Percentiles rank a stretch among this genome's conserved stretches.
These are phyloP conservation scores for Chelonus insularis DNA, from an alignment of 1,140 invertebrate species.

Conservation along the genomic window DNA sequence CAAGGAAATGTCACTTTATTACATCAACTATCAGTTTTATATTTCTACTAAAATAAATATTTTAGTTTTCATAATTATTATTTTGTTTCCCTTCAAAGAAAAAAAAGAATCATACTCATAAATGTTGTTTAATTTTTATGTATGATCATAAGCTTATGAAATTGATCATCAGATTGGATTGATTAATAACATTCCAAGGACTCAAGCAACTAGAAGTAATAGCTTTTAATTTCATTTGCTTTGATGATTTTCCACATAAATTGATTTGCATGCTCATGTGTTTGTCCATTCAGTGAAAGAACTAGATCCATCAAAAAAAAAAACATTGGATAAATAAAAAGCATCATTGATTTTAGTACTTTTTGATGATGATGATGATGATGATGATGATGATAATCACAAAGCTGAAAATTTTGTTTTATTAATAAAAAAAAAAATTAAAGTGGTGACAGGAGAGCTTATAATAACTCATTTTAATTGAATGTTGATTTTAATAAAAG, in stretches of 20 bases:
- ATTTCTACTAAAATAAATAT: neutral
- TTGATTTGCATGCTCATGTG: neutral
- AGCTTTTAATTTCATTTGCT: conserved; percentile 7
- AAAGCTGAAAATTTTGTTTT: neutral
- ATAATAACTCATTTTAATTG: no score
- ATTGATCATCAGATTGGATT: neutral
- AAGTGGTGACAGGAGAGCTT: no score
- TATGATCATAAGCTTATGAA: no score
- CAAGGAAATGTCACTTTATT: conserved; percentile 23
- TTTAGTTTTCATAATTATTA: neutral
- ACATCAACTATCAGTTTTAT: neutral
- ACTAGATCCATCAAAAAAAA: neutral
- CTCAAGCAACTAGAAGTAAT: neutral
- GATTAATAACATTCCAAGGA: neutral
- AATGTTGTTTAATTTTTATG: neutral
- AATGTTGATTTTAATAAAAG: neutral
- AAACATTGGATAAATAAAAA: neutral
- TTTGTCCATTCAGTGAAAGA: neutral
- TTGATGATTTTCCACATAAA: conserved; percentile 1
- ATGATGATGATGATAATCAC: neutral
- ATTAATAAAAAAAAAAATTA: neutral
- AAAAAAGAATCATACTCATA: neutral
- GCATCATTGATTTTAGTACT: neutral
- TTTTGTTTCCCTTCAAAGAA: neutral
- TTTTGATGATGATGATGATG: neutral